Evolutionary conservation across 2,888 invertebrate genomes (phyloP).

Genomic region (Carcina quercana): DNA sequence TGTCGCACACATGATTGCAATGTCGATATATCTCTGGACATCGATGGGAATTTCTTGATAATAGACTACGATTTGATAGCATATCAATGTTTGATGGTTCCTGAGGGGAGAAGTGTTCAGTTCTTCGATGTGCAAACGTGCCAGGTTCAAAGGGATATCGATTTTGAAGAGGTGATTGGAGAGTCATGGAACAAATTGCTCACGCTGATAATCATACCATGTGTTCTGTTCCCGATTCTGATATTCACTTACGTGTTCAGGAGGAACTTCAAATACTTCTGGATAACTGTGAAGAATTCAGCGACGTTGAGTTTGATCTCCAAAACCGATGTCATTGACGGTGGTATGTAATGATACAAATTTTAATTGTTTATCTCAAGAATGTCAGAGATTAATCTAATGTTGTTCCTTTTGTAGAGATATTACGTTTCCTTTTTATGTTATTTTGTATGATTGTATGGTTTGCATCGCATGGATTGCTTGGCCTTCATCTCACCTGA

Average conservation of each 20-base stretch:
- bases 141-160: conserved; percentile 17
- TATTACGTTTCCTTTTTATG: too few species aligned
- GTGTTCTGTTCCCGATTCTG: conserved; percentile 26
- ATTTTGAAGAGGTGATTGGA: conserved; percentile 20
- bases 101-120: conserved; percentile 22
- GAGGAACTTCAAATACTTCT: conserved; percentile 75
- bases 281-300: conserved; percentile 73
- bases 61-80: conserved; percentile 30
- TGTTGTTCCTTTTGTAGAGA: too few species aligned
- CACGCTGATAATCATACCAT: conserved; percentile 30
- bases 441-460: too few species aligned
- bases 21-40: conserved; percentile 14
- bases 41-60: conserved; percentile 30
- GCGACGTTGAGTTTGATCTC: conserved; percentile 69
- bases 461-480: too few species aligned
- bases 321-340: conserved; percentile 43
- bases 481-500: too few species aligned
- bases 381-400: background rate
- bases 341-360: too few species aligned
- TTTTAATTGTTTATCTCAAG: too few species aligned
- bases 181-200: conserved; percentile 23
- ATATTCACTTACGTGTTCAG: conserved; percentile 34
- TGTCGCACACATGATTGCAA: conserved; percentile 19
- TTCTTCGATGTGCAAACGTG: conserved; percentile 32
- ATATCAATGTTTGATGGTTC: conserved; percentile 35